These are phyloP conservation scores for Brienomyrus longianalis DNA, from an alignment of 2,113 vertebrate genomes.

Conservation along the genomic window DNA sequence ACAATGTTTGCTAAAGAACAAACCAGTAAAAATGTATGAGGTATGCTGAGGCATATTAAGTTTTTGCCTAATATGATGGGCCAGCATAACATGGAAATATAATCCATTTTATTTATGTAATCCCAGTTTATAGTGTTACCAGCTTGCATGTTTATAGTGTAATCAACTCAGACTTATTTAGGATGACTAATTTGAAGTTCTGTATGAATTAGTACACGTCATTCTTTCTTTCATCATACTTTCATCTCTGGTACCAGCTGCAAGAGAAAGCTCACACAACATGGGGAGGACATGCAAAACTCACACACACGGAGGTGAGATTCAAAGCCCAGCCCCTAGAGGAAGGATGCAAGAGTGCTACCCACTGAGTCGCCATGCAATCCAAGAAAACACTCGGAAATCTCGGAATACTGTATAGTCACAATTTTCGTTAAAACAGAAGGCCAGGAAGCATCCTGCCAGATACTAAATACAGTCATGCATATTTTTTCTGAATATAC, in stretches of 20 bases:
- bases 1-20: background rate
- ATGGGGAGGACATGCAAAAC: background rate
- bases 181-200: background rate
- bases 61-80: background rate
- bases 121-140: background rate
- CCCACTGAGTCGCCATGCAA: background rate
- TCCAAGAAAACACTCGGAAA: background rate
- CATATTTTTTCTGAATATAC: background rate
- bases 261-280: background rate
- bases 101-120: too few species aligned
- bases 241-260: background rate
- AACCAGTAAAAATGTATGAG: background rate
- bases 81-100: background rate
- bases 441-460: background rate
- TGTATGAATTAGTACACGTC: background rate
- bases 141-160: background rate
- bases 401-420: background rate
- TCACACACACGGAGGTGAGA: background rate
- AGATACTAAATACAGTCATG: background rate
- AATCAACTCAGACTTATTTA: background rate
- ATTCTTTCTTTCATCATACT: background rate
- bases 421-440: background rate
- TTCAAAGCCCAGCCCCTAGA: background rate
- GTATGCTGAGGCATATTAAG: background rate
- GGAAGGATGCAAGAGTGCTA: background rate